Conservation (phyloP, 2,797 vertebrate genomes). For the Carapus acus region DNA sequence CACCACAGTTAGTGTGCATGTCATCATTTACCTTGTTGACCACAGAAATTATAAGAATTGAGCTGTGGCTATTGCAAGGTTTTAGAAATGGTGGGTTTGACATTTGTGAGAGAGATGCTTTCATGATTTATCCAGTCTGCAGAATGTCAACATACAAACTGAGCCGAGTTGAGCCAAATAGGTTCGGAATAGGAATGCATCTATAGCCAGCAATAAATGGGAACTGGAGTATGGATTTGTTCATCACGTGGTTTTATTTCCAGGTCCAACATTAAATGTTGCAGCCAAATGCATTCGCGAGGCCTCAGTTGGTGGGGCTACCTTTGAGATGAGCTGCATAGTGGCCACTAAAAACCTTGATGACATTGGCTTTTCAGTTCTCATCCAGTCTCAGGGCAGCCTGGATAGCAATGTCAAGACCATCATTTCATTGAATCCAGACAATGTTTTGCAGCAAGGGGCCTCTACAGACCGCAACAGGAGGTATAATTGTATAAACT, state of each 20-base stretch:
- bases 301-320: conserved; percentile 81
- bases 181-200: too few species aligned
- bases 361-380: conserved; percentile 79
- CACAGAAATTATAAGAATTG: too few species aligned
- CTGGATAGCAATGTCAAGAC: conserved; percentile 63
- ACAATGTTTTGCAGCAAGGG: conserved; percentile 79
- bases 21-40: too few species aligned
- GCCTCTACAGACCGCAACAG: conserved; percentile 76
- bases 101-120: too few species aligned
- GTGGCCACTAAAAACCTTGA: conserved; percentile 77
- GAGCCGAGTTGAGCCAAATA: too few species aligned
- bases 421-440: conserved; percentile 83
- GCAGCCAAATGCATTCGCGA: conserved; percentile 76
- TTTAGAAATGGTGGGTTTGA: too few species aligned
- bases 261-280: conserved; percentile 80
- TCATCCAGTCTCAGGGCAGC: conserved; percentile 78
- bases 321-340: conserved; percentile 91
- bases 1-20: too few species aligned
- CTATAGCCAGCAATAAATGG: too few species aligned
- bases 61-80: too few species aligned
- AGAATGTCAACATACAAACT: too few species aligned
- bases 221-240: neutral
- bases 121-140: too few species aligned
- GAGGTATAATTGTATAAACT: conserved; percentile 38
- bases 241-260: neutral